Percentiles rank a stretch among this genome's conserved stretches.
Conservation (phyloP, 2,888 invertebrate genomes). For the Bombylius discolor region DNA sequence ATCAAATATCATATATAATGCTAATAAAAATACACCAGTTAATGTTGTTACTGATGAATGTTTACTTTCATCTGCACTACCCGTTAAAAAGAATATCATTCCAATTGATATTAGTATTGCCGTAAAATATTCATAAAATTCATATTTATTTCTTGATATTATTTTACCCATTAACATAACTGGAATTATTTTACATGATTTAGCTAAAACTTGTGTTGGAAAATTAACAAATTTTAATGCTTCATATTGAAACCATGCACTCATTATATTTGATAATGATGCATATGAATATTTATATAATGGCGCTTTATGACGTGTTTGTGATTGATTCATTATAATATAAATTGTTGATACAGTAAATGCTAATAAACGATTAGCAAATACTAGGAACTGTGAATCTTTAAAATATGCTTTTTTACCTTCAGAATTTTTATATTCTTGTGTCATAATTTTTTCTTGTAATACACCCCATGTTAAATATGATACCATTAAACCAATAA, state of each 20-base stretch:
- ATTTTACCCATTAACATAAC: slow-evolving; percentile 98
- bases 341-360: slow-evolving; percentile 57
- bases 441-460: slow-evolving; percentile 97
- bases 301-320: slow-evolving; percentile 66
- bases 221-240: slow-evolving; percentile 97
- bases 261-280: slow-evolving; percentile 93
- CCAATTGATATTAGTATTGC: slow-evolving; percentile 83
- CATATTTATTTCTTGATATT: slow-evolving; percentile 74
- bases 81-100: slow-evolving; percentile 84
- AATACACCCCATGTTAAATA: slow-evolving; percentile 93
- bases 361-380: slow-evolving; percentile 84
- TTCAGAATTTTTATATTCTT: slow-evolving; percentile 52
- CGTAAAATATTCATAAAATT: slow-evolving; percentile 81
- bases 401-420: slow-evolving; percentile 57
- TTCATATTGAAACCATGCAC: slow-evolving; percentile 99
- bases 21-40: slow-evolving; percentile 73
- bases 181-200: slow-evolving; percentile 96
- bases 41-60: slow-evolving; percentile 57
- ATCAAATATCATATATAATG: slow-evolving; percentile 87
- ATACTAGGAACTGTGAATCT: slow-evolving; percentile 94
- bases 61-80: slow-evolving; percentile 51
- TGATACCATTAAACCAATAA: slow-evolving; percentile 75
- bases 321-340: slow-evolving; percentile 44
- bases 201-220: slow-evolving; percentile 91
- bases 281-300: slow-evolving; percentile 91